Evolutionary conservation across 2,888 invertebrate species (phyloP), one percentile per base, ranked within the genome.

Genomic region (Drosophila falleni): DNA sequence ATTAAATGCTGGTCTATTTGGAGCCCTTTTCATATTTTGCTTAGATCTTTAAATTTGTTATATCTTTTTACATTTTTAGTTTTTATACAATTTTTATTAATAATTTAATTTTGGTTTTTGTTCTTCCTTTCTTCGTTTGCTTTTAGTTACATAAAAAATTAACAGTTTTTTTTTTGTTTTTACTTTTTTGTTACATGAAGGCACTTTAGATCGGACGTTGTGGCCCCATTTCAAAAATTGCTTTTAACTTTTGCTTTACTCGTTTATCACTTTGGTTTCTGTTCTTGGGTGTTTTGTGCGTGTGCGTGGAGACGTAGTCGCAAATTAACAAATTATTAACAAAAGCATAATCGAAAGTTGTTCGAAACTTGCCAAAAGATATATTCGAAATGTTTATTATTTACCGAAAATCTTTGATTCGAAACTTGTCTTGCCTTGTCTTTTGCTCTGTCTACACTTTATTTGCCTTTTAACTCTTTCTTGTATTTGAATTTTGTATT

Each of bases 151-250:
- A 95, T 96, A 96, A 96, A 96, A 97, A 96, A 95, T 95, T 95
- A 96, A 96, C 95, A 95, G 94, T 93, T 91, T 89, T 83, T 83
- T 77, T 87, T 89, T 70, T 29, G 53, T 93, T 89, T 89, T 86
- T 83, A 69, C 62, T 83, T 72, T 81, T 87, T 87, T 86, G 80
- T 90, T 90, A 89, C 88, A 95, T 96, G 97, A 97, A 97, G 97
- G 97, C 97, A 97, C 97, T 97, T 97, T 95, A 95, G 96, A 96
- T 96, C 96, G 97, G 97, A 97, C 97, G 96, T 96, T 95, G 95
- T 95, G 97, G 97, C 96, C 97, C 96, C 96, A 95, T 96, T 95
- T 94, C 94, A 94, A 81, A 80, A 80, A 82, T 84, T 87, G 75
- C 73, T 84, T 74, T 72, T 75, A 87, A 81, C 87, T 85, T 75